A percentile compares a stretch with the other conserved stretches of the same genome.
These are phyloP conservation scores for Zenarchopterus dispar DNA, from an alignment of 2,797 vertebrate genomes.

Conservation along the genomic window DNA sequence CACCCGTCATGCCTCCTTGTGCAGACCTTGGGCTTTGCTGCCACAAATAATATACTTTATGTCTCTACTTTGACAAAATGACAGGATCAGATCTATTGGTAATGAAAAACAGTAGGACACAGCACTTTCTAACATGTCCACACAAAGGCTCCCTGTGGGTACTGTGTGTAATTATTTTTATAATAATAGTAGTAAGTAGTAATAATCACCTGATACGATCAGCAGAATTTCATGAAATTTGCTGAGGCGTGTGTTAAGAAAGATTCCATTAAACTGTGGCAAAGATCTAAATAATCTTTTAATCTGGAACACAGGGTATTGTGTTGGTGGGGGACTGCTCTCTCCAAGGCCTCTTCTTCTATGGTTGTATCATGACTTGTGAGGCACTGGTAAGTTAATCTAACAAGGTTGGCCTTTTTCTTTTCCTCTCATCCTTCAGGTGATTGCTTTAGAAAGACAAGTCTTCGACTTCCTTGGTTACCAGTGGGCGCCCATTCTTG, in stretches of 20 bases:
- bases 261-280: not conserved
- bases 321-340: not conserved
- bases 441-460: conserved; percentile 89
- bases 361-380: not conserved
- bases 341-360: not conserved
- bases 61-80: not conserved
- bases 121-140: not conserved
- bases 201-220: no score
- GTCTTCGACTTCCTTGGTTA: conserved; percentile 94
- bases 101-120: not conserved
- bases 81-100: not conserved
- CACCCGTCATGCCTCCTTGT: no score
- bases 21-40: not conserved
- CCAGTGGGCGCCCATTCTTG: conserved; percentile 93
- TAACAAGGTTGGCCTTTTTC: conserved; percentile 11
- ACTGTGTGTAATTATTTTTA: no score
- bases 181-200: no score
- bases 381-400: conserved; percentile 1
- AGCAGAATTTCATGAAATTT: not conserved
- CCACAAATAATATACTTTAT: not conserved
- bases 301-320: no score
- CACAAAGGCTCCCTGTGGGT: not conserved
- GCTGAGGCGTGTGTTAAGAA: not conserved
- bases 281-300: no score
- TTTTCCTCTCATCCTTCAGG: conserved; percentile 66